phyloP scores from a whole-genome alignment of 2,113 vertebrate genomes.

The Oncorhynchus kisutch region DNA sequence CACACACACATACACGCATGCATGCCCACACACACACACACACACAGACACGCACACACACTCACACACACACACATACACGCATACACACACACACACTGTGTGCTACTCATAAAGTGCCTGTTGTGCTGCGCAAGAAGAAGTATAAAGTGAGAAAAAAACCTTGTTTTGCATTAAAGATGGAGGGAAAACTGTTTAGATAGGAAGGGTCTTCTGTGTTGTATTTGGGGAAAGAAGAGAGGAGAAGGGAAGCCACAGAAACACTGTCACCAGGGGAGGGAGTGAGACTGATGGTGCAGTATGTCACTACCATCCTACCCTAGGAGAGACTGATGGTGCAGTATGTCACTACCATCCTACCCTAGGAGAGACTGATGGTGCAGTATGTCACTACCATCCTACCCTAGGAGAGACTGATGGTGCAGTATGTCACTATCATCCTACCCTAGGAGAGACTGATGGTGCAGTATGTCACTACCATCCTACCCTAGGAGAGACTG shows the following conservation, averaged over 20 bases:
- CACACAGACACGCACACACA: conserved; percentile 3
- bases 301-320: no score
- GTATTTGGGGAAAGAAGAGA: conserved; percentile 40
- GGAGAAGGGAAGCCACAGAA: conserved; percentile 32
- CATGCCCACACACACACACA: not conserved
- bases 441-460: no score
- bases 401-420: no score
- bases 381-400: no score
- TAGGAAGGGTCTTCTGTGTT: conserved; percentile 10
- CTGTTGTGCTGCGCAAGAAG: conserved; percentile 34
- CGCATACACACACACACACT: conserved; percentile 12
- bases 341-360: no score
- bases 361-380: no score
- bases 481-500: no score
- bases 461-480: no score
- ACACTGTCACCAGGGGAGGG: conserved; percentile 52
- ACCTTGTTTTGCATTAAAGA: not conserved
- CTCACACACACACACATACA: not conserved
- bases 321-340: no score
- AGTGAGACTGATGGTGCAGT: conserved; percentile 24
- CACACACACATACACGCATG: not conserved
- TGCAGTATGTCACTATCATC: no score
- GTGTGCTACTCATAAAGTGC: conserved; percentile 47
- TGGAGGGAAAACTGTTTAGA: conserved; percentile 13
- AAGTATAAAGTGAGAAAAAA: conserved; percentile 15